These are phyloP conservation scores for Pseudolaguvia tuberculata DNA, from an alignment of 2,113 vertebrate species.

Conservation along the genomic window DNA sequence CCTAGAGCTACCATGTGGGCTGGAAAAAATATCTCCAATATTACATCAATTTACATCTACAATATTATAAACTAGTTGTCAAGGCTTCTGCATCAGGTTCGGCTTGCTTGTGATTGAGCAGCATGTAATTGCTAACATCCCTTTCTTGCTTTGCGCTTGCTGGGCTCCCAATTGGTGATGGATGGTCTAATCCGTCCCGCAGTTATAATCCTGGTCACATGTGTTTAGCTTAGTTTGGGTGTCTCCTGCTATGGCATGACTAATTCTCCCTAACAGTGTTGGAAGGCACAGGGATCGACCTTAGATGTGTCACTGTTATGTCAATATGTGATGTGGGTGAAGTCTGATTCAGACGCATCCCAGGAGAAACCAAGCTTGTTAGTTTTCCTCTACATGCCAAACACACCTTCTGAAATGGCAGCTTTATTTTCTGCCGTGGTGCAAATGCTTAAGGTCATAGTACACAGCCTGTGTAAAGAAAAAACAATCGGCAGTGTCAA, in stretches of 20 bases:
- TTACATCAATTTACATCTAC: not conserved
- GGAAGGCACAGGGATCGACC: conserved; percentile 40
- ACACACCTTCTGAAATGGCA: conserved; percentile 18
- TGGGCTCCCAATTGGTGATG: conserved; percentile 31
- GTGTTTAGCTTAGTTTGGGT: conserved; percentile 30
- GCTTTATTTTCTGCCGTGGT: conserved; percentile 42
- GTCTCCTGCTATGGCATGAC: conserved; percentile 32
- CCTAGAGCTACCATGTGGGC: not conserved
- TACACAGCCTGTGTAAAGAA: not conserved
- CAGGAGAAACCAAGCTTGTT: conserved; percentile 51
- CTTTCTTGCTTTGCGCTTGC: conserved; percentile 10
- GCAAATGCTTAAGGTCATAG: conserved; percentile 12
- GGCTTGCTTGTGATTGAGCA: conserved; percentile 22
- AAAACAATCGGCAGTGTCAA: too few species aligned
- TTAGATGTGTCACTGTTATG: conserved; percentile 22
- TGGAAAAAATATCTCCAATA: not conserved
- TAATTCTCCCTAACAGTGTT: conserved; percentile 36
- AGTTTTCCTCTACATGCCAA: conserved; percentile 42
- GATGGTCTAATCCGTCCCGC: conserved; percentile 47
- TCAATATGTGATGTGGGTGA: conserved; percentile 1
- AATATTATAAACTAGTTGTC: not conserved
- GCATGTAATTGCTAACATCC: conserved; percentile 50
- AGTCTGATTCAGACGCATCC: conserved; percentile 22
- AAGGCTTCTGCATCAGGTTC: conserved; percentile 22
- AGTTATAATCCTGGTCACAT: conserved; percentile 36